phyloP scores from a whole-genome alignment of 2,113 vertebrate genomes.

The Melospiza melodia region DNA sequence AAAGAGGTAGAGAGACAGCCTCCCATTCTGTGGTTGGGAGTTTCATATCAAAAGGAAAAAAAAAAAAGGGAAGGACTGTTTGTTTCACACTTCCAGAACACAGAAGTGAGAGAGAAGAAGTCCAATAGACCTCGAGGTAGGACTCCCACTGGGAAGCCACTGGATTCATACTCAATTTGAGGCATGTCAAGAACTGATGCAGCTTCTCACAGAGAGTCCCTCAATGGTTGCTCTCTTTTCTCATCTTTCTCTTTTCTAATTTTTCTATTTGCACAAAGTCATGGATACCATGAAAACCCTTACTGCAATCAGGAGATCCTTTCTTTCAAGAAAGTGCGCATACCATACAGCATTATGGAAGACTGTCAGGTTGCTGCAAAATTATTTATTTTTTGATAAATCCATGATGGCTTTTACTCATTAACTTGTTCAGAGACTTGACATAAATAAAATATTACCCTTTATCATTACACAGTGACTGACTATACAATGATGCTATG shows the following conservation, averaged over 20 bases:
- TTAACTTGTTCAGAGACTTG: background rate
- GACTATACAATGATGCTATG: background rate
- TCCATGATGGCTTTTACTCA: background rate
- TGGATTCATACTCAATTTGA: background rate
- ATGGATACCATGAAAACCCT: background rate
- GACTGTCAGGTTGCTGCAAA: background rate
- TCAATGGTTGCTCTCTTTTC: background rate
- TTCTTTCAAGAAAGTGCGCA: background rate
- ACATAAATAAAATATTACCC: background rate
- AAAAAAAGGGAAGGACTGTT: background rate
- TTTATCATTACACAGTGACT: background rate
- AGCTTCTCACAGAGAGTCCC: background rate
- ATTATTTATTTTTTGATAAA: background rate
- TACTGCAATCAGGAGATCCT: background rate
- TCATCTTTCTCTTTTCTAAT: background rate
- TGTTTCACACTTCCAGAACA: background rate
- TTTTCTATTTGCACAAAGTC: background rate
- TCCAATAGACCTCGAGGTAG: accelerated
- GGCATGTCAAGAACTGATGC: background rate
- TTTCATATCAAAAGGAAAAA: background rate
- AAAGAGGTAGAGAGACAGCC: background rate
- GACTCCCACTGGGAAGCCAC: background rate
- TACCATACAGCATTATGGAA: background rate
- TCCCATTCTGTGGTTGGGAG: background rate
- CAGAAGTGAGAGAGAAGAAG: background rate